Percentiles rank a stretch among this genome's conserved stretches.
These are phyloP conservation scores for Pardalotus punctatus DNA, from an alignment of 2,113 vertebrate genomes.

Conservation along the genomic window DNA sequence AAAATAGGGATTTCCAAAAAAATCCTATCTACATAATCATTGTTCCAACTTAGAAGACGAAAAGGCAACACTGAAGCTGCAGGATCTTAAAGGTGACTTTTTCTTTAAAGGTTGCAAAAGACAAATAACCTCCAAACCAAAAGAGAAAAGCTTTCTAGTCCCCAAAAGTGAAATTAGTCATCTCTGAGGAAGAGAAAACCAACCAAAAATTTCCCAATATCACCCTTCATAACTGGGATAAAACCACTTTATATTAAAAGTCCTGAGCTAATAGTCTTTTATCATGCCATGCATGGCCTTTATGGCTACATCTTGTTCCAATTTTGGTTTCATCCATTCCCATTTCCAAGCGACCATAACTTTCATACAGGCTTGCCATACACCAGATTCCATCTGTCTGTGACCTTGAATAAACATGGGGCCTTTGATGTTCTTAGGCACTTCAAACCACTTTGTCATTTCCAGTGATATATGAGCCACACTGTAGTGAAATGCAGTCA, in stretches of 20 bases:
- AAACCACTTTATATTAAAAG: background rate
- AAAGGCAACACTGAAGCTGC: background rate
- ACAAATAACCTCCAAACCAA: background rate
- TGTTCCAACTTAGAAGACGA: background rate
- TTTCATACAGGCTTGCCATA: slow-evolving; percentile 16
- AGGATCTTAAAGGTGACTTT: background rate
- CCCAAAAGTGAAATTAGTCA: background rate
- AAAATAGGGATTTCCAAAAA: background rate
- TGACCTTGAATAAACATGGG: slow-evolving; percentile 51
- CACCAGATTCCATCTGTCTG: slow-evolving; percentile 40
- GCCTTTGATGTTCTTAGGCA: slow-evolving; percentile 35
- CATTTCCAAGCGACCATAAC: background rate
- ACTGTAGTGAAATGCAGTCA: slow-evolving; percentile 14
- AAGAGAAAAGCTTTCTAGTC: background rate
- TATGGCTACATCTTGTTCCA: slow-evolving; percentile 53
- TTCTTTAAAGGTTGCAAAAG: background rate
- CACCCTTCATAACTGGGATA: background rate
- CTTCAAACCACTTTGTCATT: slow-evolving; percentile 60
- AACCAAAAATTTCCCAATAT: background rate
- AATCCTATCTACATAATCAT: background rate
- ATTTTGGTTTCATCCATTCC: slow-evolving; percentile 54
- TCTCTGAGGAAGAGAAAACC: background rate
- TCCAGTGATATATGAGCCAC: slow-evolving; percentile 34
- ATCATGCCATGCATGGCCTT: slow-evolving; percentile 5
- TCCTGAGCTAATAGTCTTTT: slow-evolving; percentile 11